These are phyloP conservation scores for Lacanobia wlatinum DNA, from an alignment of 2,888 invertebrate genomes.

Conservation along the genomic window DNA sequence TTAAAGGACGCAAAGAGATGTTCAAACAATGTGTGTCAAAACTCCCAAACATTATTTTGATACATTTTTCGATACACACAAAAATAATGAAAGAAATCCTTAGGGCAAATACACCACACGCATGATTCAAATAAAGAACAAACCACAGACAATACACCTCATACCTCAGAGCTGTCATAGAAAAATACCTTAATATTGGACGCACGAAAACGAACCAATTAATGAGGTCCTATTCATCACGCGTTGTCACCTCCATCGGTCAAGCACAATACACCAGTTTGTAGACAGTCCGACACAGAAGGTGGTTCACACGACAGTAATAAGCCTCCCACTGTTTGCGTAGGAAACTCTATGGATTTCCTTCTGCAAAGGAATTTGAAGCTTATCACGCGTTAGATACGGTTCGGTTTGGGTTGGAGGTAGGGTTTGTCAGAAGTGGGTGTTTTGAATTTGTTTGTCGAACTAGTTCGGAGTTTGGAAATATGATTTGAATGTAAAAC, in stretches of 20 bases:
- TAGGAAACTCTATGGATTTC: conserved; percentile 26
- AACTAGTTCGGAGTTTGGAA: conserved; percentile 23
- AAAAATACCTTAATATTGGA: conserved; percentile 58
- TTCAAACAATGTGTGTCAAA: background rate
- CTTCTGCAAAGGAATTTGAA: conserved; percentile 23
- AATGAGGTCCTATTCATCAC: conserved; percentile 70
- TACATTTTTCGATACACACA: background rate
- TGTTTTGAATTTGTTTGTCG: conserved; percentile 36
- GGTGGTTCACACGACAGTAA: conserved; percentile 76
- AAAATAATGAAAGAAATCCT: background rate
- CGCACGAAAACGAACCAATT: conserved; percentile 63
- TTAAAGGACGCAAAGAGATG: background rate
- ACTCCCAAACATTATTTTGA: background rate
- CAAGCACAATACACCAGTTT: conserved; percentile 70
- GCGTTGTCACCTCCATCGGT: conserved; percentile 72
- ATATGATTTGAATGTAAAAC: conserved; percentile 34
- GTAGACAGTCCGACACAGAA: conserved; percentile 71
- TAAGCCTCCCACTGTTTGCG: conserved; percentile 77
- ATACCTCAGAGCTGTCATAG: conserved; percentile 55
- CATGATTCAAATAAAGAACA: conserved; percentile 50
- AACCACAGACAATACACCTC: conserved; percentile 37
- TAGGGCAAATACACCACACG: conserved; percentile 29
- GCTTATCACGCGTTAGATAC: rapidly evolving
- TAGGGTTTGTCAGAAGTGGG: background rate
- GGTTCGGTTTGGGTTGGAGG: background rate